Percentiles rank a stretch among this genome's conserved stretches.
Conservation (phyloP, 2,113 vertebrate species). For the Dipodomys ordii region DNA sequence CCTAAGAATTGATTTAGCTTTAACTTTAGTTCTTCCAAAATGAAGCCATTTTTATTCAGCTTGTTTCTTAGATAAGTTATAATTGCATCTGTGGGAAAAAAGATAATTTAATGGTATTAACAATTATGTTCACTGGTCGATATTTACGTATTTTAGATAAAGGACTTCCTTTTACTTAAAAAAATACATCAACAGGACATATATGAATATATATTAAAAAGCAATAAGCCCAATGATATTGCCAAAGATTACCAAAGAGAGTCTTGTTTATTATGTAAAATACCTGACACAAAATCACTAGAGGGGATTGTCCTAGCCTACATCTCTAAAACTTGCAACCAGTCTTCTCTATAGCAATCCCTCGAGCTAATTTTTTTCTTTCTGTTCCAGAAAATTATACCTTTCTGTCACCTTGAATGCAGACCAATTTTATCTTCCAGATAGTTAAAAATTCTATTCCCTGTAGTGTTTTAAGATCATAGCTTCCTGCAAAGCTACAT, state of each 20-base stretch:
- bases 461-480: slow-evolving; percentile 27
- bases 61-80: slow-evolving; percentile 3
- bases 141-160: slow-evolving; percentile 18
- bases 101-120: slow-evolving; percentile 8
- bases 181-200: neutral
- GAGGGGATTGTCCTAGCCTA: neutral
- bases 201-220: slow-evolving; percentile 26
- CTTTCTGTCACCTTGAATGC: neutral
- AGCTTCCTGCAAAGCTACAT: slow-evolving; percentile 35
- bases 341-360: neutral
- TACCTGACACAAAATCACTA: neutral
- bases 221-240: neutral
- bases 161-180: neutral
- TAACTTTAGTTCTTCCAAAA: slow-evolving; percentile 12
- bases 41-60: slow-evolving; percentile 2
- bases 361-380: slow-evolving; percentile 28
- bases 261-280: slow-evolving; percentile 13
- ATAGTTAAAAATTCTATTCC: slow-evolving; percentile 32
- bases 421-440: slow-evolving; percentile 21
- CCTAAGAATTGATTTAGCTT: neutral
- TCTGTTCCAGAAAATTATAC: neutral
- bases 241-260: slow-evolving; percentile 11
- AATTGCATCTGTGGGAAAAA: slow-evolving; percentile 30
- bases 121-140: neutral
- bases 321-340: slow-evolving; percentile 9